Percentiles rank a stretch among this genome's conserved stretches.
These are phyloP conservation scores for Heliangelus exortis DNA, from an alignment of 2,797 vertebrate species.

Conservation along the genomic window DNA sequence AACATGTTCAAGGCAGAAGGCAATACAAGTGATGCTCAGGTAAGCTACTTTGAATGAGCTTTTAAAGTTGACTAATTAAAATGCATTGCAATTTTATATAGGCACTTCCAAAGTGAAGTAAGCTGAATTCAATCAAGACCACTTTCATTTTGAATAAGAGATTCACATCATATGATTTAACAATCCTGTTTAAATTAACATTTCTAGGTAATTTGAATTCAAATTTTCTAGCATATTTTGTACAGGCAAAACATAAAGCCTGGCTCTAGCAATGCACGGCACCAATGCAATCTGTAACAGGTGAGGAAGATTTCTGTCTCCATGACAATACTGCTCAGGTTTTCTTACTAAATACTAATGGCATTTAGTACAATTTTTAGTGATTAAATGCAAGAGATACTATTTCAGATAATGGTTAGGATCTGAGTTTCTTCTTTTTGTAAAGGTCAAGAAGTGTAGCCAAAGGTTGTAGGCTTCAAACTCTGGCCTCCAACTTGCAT, in stretches of 20 bases:
- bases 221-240: not conserved
- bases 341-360: conserved; percentile 26
- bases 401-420: not conserved
- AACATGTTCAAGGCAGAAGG: not conserved
- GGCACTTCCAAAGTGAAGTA: not conserved
- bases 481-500: not conserved
- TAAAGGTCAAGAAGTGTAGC: not conserved
- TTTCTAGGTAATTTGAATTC: not conserved
- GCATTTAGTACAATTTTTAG: not conserved
- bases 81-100: not conserved
- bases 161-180: not conserved
- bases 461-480: not conserved
- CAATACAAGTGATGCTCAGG: not conserved
- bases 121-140: not conserved
- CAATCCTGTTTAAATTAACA: not conserved
- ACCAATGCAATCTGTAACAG: not conserved
- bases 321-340: conserved; percentile 25
- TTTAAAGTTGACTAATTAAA: not conserved
- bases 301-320: conserved; percentile 35
- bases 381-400: not conserved
- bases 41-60: not conserved
- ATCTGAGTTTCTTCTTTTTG: not conserved
- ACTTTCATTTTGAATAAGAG: not conserved
- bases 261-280: not conserved
- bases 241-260: not conserved